Conservation (phyloP, 1,140 invertebrate genomes). For the Lineus longissimus region DNA sequence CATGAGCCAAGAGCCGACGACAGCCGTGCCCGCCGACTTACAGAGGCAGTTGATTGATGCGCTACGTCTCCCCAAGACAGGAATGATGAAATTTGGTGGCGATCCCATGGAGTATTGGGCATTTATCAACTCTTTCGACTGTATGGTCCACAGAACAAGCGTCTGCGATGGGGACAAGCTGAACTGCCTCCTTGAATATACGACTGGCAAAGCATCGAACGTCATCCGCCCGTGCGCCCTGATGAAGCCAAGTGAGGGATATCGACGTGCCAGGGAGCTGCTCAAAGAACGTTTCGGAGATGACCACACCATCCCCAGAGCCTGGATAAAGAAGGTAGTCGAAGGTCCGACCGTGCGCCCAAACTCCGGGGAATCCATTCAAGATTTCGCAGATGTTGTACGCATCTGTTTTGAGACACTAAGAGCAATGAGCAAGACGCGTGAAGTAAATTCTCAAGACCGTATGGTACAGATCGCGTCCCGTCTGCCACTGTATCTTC, state of each 20-base stretch:
- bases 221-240: neutral
- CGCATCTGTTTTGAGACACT: neutral
- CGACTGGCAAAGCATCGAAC: neutral
- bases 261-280: neutral
- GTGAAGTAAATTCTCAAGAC: neutral
- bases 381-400: neutral
- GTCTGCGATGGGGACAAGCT: neutral
- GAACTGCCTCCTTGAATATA: neutral
- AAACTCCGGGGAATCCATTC: neutral
- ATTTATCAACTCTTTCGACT: neutral
- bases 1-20: too few species aligned
- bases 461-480: neutral
- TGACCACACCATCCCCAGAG: neutral
- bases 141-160: neutral
- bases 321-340: neutral
- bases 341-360: neutral
- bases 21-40: too few species aligned
- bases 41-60: too few species aligned
- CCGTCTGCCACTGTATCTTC: neutral
- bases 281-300: slow-evolving; percentile 1
- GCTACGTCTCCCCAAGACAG: neutral
- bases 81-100: neutral
- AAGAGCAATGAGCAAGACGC: neutral
- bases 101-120: neutral
- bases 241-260: neutral